Conservation (phyloP, 2,797 vertebrate genomes). For the Apodemus agrarius region DNA sequence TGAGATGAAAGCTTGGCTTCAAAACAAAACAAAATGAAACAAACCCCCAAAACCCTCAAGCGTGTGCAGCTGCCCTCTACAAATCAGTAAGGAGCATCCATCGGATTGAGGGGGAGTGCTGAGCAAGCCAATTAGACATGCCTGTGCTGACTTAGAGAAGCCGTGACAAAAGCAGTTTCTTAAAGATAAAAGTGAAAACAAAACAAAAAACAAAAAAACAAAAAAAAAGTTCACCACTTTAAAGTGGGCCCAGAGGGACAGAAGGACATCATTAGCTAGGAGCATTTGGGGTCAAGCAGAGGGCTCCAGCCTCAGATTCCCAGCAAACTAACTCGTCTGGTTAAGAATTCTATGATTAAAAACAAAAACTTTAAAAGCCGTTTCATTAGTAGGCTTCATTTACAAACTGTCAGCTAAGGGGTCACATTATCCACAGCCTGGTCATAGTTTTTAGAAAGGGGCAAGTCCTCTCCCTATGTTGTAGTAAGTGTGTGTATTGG, state of each 20-base stretch:
- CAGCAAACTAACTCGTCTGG: constrained; percentile 57
- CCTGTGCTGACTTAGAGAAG: constrained; percentile 59
- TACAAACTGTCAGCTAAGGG: constrained; percentile 54
- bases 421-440: not conserved
- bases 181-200: constrained; percentile 69
- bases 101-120: not conserved
- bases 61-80: not conserved
- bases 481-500: not conserved
- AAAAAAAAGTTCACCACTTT: constrained; percentile 59
- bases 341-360: constrained; percentile 74
- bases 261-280: constrained; percentile 63
- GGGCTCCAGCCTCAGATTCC: not conserved
- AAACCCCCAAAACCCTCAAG: not conserved
- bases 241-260: constrained; percentile 53
- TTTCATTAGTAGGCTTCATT: constrained; percentile 63
- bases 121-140: constrained; percentile 67
- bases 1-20: constrained; percentile 23
- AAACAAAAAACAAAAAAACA: no score
- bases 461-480: not conserved
- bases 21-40: constrained; percentile 14
- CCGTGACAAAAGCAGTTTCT: constrained; percentile 7
- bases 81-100: constrained; percentile 37
- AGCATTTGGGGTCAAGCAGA: constrained; percentile 4
- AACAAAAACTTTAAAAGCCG: constrained; percentile 70
- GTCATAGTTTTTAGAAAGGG: constrained; percentile 39